A percentile compares a stretch with the other conserved stretches of the same genome.
Conservation (phyloP, 2,888 invertebrate genomes). For the Macaria notata region DNA sequence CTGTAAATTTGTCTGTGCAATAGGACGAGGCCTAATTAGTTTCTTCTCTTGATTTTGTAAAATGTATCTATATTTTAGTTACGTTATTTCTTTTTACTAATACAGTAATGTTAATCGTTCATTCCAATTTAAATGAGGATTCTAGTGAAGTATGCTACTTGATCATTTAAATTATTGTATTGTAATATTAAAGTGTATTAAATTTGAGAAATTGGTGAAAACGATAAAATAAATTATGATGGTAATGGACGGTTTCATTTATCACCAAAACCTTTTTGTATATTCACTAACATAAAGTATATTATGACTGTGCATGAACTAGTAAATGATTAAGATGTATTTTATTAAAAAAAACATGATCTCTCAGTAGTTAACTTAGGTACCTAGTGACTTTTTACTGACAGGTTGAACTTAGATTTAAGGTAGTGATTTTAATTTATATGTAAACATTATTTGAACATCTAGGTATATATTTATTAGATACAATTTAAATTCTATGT, state of each 20-base stretch:
- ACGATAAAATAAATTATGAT: slow-evolving; percentile 81
- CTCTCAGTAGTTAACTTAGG: too few species aligned
- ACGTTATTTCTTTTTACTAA: slow-evolving; percentile 76
- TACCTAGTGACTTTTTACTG: too few species aligned
- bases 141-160: slow-evolving; percentile 75
- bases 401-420: too few species aligned
- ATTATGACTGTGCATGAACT: too few species aligned
- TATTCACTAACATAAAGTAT: too few species aligned
- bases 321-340: too few species aligned
- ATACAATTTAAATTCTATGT: too few species aligned
- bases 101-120: slow-evolving; percentile 79
- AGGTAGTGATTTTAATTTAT: too few species aligned
- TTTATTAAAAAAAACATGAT: too few species aligned
- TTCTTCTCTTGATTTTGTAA: slow-evolving; percentile 59
- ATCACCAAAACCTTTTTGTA: too few species aligned
- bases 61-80: slow-evolving; percentile 69
- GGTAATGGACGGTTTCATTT: slow-evolving; percentile 43
- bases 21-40: slow-evolving; percentile 69
- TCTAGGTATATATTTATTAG: too few species aligned
- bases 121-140: slow-evolving; percentile 81
- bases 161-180: slow-evolving; percentile 82
- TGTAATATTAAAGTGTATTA: slow-evolving; percentile 79
- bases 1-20: slow-evolving; percentile 63
- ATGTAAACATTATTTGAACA: too few species aligned
- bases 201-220: slow-evolving; percentile 80